Evolutionary conservation across 2,797 vertebrate genomes (phyloP).

Genomic region (Sebastes cheni): DNA sequence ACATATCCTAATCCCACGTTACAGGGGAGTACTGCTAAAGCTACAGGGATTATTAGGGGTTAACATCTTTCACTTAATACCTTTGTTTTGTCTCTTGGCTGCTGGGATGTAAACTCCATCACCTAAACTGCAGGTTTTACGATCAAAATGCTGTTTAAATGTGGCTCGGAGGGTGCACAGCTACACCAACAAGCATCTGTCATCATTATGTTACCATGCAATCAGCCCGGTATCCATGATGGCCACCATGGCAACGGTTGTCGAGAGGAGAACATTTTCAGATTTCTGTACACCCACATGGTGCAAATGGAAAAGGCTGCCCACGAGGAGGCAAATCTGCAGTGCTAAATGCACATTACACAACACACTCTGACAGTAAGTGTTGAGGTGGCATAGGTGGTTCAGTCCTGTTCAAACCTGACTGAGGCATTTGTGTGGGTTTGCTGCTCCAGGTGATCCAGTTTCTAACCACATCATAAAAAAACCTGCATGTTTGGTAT

Average conservation of each 20-base stretch:
- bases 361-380: neutral
- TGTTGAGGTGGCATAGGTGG: conserved; percentile 2
- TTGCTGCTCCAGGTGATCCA: neutral
- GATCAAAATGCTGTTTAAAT: neutral
- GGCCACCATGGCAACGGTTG: conserved; percentile 69
- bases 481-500: neutral
- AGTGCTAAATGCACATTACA: conserved; percentile 22
- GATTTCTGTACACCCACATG: conserved; percentile 65
- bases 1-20: conserved; percentile 54
- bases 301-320: conserved; percentile 29
- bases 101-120: conserved; percentile 8
- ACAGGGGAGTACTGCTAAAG: conserved; percentile 4
- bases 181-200: conserved; percentile 37
- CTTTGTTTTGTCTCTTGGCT: conserved; percentile 31
- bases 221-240: conserved; percentile 49
- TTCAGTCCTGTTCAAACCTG: conserved; percentile 2
- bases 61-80: conserved; percentile 24
- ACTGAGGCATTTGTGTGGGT: conserved; percentile 15
- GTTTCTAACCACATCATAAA: conserved; percentile 6
- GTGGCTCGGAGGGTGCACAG: neutral
- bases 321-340: conserved; percentile 32
- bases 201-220: conserved; percentile 46
- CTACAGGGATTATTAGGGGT: conserved; percentile 41
- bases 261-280: conserved; percentile 42
- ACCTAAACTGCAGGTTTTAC: neutral